These are phyloP conservation scores for Leptinotarsa defecta DNA, from an alignment of 1,140 invertebrate species.

Conservation along the genomic window DNA sequence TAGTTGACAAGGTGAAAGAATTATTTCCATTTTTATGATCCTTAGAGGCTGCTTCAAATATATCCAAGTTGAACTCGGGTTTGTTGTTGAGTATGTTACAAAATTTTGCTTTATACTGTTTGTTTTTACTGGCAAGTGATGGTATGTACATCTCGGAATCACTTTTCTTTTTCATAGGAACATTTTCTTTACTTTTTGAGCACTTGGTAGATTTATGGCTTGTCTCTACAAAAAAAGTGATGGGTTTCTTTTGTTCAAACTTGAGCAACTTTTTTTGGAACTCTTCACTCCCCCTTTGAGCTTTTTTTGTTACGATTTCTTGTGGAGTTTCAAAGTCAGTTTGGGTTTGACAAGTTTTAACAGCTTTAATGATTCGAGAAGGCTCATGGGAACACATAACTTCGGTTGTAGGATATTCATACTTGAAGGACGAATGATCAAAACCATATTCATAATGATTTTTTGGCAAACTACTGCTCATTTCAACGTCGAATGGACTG, in stretches of 20 bases:
- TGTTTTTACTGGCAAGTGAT: conserved; percentile 58
- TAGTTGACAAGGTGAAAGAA: conserved; percentile 53
- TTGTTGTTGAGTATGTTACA: conserved; percentile 55
- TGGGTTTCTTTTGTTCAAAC: conserved; percentile 49
- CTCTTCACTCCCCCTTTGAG: conserved; percentile 47
- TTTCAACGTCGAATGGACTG: conserved; percentile 25
- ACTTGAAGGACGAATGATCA: neutral
- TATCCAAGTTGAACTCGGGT: conserved; percentile 50
- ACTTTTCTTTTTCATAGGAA: conserved; percentile 50
- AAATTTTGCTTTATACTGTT: conserved; percentile 61
- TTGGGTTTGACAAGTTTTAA: conserved; percentile 54
- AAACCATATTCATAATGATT: conserved; percentile 32
- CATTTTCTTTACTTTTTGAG: conserved; percentile 43
- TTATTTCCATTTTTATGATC: conserved; percentile 47
- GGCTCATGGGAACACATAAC: conserved; percentile 11
- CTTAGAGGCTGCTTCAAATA: conserved; percentile 41
- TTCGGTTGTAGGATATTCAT: conserved; percentile 12
- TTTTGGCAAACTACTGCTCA: conserved; percentile 42
- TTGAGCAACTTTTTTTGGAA: conserved; percentile 54
- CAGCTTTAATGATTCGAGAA: conserved; percentile 28
- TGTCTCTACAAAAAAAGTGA: conserved; percentile 60
- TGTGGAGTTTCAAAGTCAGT: conserved; percentile 53
- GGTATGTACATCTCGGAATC: conserved; percentile 59
- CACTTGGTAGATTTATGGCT: conserved; percentile 51
- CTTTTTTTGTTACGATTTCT: conserved; percentile 48